These are phyloP conservation scores for Empidonax alnorum DNA, from an alignment of 2,113 vertebrate genomes.

Conservation along the genomic window DNA sequence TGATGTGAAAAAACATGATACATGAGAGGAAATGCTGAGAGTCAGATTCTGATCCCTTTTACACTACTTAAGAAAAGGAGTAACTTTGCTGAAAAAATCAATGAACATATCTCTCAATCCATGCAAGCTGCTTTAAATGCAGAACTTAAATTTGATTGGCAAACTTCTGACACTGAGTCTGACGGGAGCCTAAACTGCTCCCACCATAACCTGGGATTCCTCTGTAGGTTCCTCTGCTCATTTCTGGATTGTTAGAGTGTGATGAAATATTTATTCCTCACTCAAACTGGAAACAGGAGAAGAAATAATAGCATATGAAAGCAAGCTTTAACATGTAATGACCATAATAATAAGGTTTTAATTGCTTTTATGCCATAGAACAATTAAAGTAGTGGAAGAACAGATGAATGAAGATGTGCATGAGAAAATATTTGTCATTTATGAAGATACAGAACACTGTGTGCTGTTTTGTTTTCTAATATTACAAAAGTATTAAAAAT, in stretches of 20 bases:
- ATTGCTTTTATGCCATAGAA: neutral
- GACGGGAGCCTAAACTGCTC: neutral
- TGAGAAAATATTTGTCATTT: neutral
- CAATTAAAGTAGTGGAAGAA: neutral
- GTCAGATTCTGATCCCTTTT: neutral
- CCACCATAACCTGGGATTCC: neutral
- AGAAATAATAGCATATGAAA: neutral
- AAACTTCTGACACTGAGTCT: neutral
- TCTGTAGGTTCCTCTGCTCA: neutral
- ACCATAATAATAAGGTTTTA: neutral
- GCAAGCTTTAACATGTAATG: neutral
- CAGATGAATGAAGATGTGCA: neutral
- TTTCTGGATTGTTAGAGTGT: neutral
- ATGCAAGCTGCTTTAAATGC: neutral
- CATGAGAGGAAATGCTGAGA: neutral
- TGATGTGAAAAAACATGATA: constrained; percentile 27
- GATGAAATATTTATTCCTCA: neutral
- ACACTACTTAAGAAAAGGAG: neutral
- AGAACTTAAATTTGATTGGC: neutral
- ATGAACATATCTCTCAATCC: neutral
- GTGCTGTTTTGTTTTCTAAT: neutral
- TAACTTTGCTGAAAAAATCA: neutral
- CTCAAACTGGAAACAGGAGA: neutral
- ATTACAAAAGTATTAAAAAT: neutral
- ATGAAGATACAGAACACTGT: neutral